These are phyloP conservation scores for Gnathonemus longibarbis DNA, from an alignment of 2,113 vertebrate species.

Conservation along the genomic window DNA sequence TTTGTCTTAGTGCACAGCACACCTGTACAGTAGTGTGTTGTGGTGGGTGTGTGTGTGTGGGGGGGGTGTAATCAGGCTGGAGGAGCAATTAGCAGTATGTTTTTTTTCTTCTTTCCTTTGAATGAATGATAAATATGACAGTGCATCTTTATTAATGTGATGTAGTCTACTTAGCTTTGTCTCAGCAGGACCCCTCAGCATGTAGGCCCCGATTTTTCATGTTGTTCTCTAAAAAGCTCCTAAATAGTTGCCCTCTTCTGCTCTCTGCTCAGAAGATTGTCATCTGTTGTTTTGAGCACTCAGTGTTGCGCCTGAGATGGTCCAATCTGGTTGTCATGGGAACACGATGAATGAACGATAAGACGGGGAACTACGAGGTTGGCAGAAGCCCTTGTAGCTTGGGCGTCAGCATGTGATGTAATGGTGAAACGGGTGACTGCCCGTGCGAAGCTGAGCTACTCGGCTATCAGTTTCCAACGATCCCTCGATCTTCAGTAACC, in stretches of 20 bases:
- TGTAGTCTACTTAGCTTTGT: not conserved
- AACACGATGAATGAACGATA: not conserved
- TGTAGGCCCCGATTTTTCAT: not conserved
- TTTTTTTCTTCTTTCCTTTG: not conserved
- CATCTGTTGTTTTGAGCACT: not conserved
- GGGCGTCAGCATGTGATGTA: not conserved
- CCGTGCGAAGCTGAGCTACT: not conserved
- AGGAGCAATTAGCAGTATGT: not conserved
- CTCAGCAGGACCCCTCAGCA: not conserved
- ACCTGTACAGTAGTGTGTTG: not conserved
- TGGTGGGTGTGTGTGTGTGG: not conserved
- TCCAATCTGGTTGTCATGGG: not conserved
- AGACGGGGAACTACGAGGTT: not conserved
- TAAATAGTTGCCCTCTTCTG: not conserved
- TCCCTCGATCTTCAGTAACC: not conserved
- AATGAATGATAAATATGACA: not conserved
- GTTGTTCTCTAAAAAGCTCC: not conserved
- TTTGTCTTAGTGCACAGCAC: not conserved
- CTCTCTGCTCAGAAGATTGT: not conserved
- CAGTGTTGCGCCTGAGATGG: not conserved
- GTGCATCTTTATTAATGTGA: not conserved
- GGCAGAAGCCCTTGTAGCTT: not conserved
- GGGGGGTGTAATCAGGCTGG: not conserved
- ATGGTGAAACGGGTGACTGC: not conserved
- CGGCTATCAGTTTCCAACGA: not conserved